phyloP scores from a whole-genome alignment of 2,888 invertebrate genomes.

The Caenorhabditis sulstoni region DNA sequence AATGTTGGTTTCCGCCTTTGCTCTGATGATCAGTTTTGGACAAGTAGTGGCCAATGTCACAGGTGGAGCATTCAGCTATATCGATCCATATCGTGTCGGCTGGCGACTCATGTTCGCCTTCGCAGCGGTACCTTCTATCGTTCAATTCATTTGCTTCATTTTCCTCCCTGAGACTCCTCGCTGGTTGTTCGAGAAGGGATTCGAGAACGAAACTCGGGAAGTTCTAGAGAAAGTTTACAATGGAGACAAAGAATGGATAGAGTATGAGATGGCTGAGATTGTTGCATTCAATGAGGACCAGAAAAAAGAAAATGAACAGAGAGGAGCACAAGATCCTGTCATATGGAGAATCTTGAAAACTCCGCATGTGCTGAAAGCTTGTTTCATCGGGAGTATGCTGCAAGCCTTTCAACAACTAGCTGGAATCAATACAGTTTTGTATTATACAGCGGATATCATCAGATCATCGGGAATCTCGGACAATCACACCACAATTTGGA shows the following conservation, averaged over 20 bases:
- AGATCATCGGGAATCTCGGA: constrained; percentile 73
- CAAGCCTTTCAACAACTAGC: constrained; percentile 83
- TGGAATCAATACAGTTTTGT: constrained; percentile 84
- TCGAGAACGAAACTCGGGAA: constrained; percentile 60
- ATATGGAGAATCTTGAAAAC: constrained; percentile 69
- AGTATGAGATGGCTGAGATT: constrained; percentile 76
- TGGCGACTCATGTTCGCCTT: constrained; percentile 84
- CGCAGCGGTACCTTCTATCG: constrained; percentile 81
- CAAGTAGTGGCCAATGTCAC: constrained; percentile 83
- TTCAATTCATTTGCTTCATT: constrained; percentile 83
- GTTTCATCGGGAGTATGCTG: constrained; percentile 83
- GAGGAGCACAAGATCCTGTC: constrained; percentile 27
- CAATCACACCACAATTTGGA: constrained; percentile 75
- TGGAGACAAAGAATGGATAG: constrained; percentile 68
- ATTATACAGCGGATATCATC: constrained; percentile 76
- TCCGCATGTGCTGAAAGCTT: constrained; percentile 80
- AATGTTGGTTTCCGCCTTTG: constrained; percentile 82
- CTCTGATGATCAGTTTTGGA: constrained; percentile 82
- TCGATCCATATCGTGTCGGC: constrained; percentile 81
- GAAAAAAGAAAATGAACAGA: constrained; percentile 39
- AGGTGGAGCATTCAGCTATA: constrained; percentile 83
- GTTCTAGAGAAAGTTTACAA: constrained; percentile 71
- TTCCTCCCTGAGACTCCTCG: constrained; percentile 84
- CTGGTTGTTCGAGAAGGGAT: constrained; percentile 70
- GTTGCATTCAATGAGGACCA: constrained; percentile 51